phyloP scores from a whole-genome alignment of 2,797 vertebrate genomes.

The Urocyon cinereoargenteus region DNA sequence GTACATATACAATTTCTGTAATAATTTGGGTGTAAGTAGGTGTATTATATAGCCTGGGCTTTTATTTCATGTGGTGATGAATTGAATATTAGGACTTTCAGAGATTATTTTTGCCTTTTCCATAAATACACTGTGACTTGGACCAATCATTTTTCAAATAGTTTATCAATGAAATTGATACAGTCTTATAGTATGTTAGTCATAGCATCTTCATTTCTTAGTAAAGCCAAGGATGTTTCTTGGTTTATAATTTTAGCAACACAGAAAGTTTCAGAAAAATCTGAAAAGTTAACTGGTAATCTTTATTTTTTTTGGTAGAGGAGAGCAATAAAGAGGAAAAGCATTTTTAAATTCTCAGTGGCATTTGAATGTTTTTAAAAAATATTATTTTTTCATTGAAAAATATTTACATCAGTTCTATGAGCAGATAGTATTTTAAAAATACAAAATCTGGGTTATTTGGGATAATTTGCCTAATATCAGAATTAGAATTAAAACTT shows the following conservation, averaged over 20 bases:
- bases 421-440: conserved; percentile 11
- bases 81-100: neutral
- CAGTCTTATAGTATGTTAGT: neutral
- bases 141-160: conserved; percentile 22
- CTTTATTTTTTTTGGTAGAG: neutral
- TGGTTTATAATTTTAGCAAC: conserved; percentile 56
- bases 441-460: conserved; percentile 19
- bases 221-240: conserved; percentile 37
- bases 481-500: conserved; percentile 59
- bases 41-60: neutral
- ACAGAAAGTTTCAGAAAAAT: conserved; percentile 56
- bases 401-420: conserved; percentile 36
- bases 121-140: conserved; percentile 37
- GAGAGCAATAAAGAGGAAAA: neutral
- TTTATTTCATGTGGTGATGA: neutral
- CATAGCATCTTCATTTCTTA: conserved; percentile 40
- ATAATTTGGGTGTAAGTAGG: neutral
- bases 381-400: neutral
- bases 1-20: neutral
- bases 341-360: neutral
- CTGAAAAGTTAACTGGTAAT: conserved; percentile 41
- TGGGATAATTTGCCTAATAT: conserved; percentile 22
- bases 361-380: neutral
- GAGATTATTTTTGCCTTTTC: conserved; percentile 19
- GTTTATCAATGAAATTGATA: conserved; percentile 38